phyloP scores from a whole-genome alignment of 2,797 vertebrate genomes.

The Tachyglossus aculeatus region DNA sequence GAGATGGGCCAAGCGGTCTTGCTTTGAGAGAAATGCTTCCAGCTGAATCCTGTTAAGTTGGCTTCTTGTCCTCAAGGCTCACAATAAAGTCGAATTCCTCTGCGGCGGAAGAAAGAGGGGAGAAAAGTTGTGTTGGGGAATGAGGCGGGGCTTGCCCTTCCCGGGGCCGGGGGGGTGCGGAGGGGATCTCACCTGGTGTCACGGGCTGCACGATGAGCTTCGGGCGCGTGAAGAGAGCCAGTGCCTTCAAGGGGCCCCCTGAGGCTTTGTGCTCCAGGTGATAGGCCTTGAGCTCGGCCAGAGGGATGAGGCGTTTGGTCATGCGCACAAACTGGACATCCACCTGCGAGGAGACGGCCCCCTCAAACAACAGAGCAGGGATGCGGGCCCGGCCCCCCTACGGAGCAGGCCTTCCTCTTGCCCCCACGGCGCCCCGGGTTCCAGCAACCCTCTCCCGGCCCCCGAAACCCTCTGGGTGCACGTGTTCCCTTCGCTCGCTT shows the following conservation, averaged over 20 bases:
- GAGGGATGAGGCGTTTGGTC: conserved; percentile 87
- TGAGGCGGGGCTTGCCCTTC: neutral
- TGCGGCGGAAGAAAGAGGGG: conserved; percentile 67
- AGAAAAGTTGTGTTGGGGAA: neutral
- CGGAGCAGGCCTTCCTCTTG: too few relatives aligned
- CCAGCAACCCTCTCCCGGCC: too few relatives aligned
- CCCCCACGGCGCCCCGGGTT: too few relatives aligned
- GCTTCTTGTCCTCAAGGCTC: conserved; percentile 86
- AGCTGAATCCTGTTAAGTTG: conserved; percentile 47
- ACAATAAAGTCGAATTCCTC: conserved; percentile 93
- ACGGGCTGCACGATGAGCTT: conserved; percentile 92
- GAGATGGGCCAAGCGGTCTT: neutral
- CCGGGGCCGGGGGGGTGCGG: neutral
- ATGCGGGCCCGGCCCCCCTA: neutral
- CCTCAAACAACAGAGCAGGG: neutral
- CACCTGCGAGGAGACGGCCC: conserved; percentile 79
- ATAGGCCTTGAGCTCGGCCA: conserved; percentile 88
- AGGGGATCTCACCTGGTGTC: conserved; percentile 77
- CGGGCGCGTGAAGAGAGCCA: conserved; percentile 86
- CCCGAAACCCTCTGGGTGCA: neutral
- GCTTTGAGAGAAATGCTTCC: neutral
- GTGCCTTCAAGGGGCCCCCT: conserved; percentile 83
- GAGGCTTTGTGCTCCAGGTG: conserved; percentile 81
- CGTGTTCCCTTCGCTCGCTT: neutral
- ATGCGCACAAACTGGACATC: conserved; percentile 91